phyloP scores from a whole-genome alignment of 2,113 vertebrate genomes.

The Connochaetes taurinus region DNA sequence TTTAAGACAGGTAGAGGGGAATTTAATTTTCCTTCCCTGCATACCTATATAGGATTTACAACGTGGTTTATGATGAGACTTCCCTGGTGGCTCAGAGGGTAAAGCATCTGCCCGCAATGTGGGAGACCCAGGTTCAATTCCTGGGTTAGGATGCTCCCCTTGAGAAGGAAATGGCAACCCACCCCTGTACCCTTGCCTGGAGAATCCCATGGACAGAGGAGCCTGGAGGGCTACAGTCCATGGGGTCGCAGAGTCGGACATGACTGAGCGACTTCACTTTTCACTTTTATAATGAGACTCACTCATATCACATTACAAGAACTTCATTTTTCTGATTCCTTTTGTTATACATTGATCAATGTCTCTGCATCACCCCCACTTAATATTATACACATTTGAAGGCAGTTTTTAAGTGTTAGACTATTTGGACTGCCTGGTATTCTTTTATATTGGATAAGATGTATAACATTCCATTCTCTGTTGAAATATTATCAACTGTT shows the following conservation, averaged over 20 bases:
- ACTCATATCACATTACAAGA: background rate
- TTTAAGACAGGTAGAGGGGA: background rate
- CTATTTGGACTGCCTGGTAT: background rate
- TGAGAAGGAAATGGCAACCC: too few relatives aligned
- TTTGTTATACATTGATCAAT: background rate
- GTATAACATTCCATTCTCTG: background rate
- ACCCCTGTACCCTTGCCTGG: too few relatives aligned
- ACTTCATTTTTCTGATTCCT: background rate
- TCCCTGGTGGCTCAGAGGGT: too few relatives aligned
- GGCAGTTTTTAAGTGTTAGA: background rate
- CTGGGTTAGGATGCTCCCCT: too few relatives aligned
- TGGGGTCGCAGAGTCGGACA: too few relatives aligned
- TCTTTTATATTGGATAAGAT: background rate
- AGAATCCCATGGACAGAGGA: too few relatives aligned
- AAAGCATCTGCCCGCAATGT: too few relatives aligned
- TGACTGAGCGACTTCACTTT: too few relatives aligned
- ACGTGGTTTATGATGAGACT: background rate
- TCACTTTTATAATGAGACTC: background rate
- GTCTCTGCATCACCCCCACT: background rate
- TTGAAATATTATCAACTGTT: background rate
- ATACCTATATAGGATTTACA: background rate
- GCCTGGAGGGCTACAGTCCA: too few relatives aligned
- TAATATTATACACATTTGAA: background rate
- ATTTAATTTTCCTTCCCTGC: background rate
- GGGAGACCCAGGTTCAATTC: too few relatives aligned